Percentiles rank a stretch among this genome's conserved stretches.
These are phyloP conservation scores for Tipula confusa DNA, from an alignment of 2,888 invertebrate genomes.

Conservation along the genomic window DNA sequence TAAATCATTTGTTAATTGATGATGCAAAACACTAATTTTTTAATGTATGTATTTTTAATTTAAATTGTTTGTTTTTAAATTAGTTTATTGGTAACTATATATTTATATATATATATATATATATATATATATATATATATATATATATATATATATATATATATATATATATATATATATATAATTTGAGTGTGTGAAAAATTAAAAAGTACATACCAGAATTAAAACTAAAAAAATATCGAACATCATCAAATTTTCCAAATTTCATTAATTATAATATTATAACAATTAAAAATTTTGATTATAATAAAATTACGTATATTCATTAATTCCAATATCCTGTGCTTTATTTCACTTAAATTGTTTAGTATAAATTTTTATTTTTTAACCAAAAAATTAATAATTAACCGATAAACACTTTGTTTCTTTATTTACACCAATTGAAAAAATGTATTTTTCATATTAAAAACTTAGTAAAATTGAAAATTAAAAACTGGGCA, in stretches of 20 bases:
- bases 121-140: no score
- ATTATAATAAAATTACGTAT: slow-evolving; percentile 16
- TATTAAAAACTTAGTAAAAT: background rate
- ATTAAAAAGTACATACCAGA: background rate
- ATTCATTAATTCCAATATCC: slow-evolving; percentile 25
- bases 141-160: no score
- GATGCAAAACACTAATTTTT: slow-evolving; percentile 1
- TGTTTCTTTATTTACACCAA: slow-evolving; percentile 12
- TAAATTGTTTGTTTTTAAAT: background rate
- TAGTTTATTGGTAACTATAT: background rate
- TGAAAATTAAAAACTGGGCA: background rate
- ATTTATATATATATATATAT: no score
- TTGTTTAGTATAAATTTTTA: background rate
- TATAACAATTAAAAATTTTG: slow-evolving; percentile 20
- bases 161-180: no score
- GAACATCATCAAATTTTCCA: background rate
- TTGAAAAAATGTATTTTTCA: background rate
- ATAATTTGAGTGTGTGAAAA: background rate
- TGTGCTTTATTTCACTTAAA: slow-evolving; percentile 3
- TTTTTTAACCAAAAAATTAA: background rate
- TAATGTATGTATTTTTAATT: background rate
- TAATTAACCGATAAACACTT: background rate
- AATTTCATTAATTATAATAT: background rate
- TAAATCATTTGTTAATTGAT: background rate
- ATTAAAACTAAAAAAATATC: background rate